These are phyloP conservation scores for Hephaestus fuliginosus DNA, from an alignment of 2,797 vertebrate species.

Conservation along the genomic window DNA sequence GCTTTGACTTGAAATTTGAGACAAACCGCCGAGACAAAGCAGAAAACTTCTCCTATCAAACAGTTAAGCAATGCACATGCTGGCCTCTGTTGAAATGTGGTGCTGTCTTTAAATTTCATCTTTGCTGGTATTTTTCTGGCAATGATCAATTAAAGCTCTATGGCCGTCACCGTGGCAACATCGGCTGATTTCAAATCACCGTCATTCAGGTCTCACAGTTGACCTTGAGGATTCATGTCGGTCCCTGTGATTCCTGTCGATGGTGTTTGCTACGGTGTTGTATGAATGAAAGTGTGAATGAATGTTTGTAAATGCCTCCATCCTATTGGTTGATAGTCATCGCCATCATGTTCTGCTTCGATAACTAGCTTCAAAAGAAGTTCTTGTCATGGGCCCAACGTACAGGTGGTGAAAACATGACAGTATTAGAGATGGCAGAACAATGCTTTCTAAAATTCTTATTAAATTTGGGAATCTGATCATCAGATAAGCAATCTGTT, in stretches of 20 bases:
- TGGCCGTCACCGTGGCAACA: conserved; percentile 14
- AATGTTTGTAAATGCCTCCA: background rate
- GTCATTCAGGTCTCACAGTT: background rate
- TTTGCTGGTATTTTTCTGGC: background rate
- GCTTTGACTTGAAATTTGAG: conserved; percentile 28
- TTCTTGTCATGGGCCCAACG: background rate
- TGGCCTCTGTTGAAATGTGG: background rate
- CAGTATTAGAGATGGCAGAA: background rate
- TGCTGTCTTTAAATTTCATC: background rate
- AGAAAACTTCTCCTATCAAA: background rate
- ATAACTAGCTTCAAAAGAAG: background rate
- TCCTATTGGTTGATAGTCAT: background rate
- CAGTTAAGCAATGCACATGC: background rate
- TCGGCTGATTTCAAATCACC: conserved; percentile 4
- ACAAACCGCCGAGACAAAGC: background rate
- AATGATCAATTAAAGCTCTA: background rate
- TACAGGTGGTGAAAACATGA: background rate
- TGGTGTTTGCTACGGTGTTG: background rate
- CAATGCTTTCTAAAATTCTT: background rate
- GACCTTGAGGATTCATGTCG: background rate
- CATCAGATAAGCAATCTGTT: background rate
- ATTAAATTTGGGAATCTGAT: background rate
- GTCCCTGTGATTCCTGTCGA: background rate
- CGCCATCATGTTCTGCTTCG: background rate
- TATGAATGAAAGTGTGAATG: background rate